phyloP scores from a whole-genome alignment of 2,113 vertebrate genomes.

The Phoenicopterus ruber region DNA sequence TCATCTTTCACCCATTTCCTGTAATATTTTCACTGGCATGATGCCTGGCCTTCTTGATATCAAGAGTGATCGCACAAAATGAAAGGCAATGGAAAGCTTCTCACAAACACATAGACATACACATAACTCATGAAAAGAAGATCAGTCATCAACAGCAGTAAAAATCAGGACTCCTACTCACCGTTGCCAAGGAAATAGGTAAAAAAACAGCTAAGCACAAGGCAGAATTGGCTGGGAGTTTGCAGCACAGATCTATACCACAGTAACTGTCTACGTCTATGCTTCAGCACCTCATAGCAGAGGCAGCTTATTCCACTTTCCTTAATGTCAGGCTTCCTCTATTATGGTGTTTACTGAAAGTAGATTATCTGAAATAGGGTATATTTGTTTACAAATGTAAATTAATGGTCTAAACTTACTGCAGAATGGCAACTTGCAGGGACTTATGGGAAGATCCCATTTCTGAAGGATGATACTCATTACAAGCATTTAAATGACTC shows the following conservation, averaged over 20 bases:
- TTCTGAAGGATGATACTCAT: background rate
- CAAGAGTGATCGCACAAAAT: background rate
- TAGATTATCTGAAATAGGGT: background rate
- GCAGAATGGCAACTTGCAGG: background rate
- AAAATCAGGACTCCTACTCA: background rate
- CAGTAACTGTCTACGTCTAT: background rate
- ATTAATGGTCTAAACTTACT: background rate
- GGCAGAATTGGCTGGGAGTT: background rate
- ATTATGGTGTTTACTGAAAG: background rate
- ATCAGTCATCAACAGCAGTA: background rate
- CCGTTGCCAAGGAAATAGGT: background rate
- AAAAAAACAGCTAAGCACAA: background rate
- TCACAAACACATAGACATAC: background rate
- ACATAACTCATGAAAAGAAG: background rate
- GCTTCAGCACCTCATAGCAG: accelerated
- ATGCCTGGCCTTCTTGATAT: background rate
- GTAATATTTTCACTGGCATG: background rate
- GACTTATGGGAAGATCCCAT: background rate
- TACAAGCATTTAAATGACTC: background rate
- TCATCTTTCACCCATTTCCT: background rate
- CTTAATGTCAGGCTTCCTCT: background rate
- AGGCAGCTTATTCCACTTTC: background rate
- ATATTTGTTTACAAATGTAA: background rate
- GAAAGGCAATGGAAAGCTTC: background rate
- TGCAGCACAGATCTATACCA: background rate